A percentile compares a stretch with the other conserved stretches of the same genome.
These are phyloP conservation scores for Rambutsinella grinnellia DNA, from an alignment of 2,888 invertebrate genomes.

Conservation along the genomic window DNA sequence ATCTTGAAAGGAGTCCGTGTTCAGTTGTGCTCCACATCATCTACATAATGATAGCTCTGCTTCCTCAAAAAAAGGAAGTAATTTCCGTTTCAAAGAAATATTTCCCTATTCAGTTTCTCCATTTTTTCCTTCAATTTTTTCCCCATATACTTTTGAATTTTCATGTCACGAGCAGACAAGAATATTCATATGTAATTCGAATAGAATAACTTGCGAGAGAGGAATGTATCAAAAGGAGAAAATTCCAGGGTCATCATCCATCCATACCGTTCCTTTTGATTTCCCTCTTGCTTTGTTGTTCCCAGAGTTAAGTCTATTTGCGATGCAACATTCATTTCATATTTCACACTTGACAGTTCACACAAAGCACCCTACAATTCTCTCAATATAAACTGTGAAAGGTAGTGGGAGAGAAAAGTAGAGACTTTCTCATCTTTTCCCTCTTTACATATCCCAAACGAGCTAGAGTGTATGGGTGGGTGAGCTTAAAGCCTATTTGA, in stretches of 20 bases:
- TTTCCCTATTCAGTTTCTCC: constrained; percentile 8
- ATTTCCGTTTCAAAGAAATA: not conserved
- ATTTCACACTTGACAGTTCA: constrained; percentile 59
- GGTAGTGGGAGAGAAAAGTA: not conserved
- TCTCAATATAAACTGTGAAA: not conserved
- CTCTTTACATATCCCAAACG: constrained; percentile 1
- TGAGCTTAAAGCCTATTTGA: constrained; percentile 34
- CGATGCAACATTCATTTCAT: constrained; percentile 56
- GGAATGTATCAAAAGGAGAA: constrained; percentile 14
- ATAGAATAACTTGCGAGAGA: not conserved
- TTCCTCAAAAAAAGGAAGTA: constrained; percentile 23
- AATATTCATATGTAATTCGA: constrained; percentile 5
- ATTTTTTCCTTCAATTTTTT: not conserved
- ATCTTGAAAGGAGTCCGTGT: constrained; percentile 39
- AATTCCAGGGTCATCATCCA: constrained; percentile 40
- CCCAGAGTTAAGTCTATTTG: constrained; percentile 25
- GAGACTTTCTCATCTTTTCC: not conserved
- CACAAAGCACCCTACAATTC: constrained; percentile 49
- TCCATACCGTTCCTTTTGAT: constrained; percentile 37
- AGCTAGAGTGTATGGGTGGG: not conserved
- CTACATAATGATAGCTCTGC: constrained; percentile 6
- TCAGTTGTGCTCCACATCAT: constrained; percentile 3
- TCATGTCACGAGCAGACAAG: constrained; percentile 40
- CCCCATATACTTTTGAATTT: not conserved
- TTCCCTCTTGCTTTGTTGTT: constrained; percentile 7